phyloP scores from a whole-genome alignment of 2,113 vertebrate species.

The Misgurnus mizolepis region DNA sequence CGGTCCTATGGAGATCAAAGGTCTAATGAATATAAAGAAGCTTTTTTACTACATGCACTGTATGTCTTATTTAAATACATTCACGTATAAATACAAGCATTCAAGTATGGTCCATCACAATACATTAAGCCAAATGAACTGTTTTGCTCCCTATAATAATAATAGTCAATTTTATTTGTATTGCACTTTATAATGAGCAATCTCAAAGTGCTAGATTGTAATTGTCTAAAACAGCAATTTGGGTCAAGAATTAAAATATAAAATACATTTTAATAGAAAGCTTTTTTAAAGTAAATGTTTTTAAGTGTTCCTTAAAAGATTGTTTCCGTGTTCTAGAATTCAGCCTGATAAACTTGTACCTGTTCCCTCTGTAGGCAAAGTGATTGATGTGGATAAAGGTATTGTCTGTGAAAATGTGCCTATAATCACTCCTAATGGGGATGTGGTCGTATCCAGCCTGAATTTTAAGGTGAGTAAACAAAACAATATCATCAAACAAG shows the following conservation, averaged over 20 bases:
- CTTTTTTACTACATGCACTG: neutral
- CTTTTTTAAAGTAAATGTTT: too few species aligned
- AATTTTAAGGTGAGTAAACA: constrained; percentile 87
- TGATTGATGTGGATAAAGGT: constrained; percentile 95
- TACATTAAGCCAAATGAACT: too few species aligned
- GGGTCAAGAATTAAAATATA: too few species aligned
- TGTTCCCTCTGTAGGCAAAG: constrained; percentile 79
- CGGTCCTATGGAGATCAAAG: constrained; percentile 87
- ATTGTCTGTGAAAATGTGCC: constrained; percentile 96
- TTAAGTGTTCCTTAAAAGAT: neutral
- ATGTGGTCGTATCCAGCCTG: constrained; percentile 92
- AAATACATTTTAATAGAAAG: too few species aligned
- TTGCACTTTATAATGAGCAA: too few species aligned
- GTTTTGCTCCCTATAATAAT: neutral
- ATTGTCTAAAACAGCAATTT: too few species aligned
- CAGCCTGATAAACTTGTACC: neutral
- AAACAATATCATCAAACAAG: neutral
- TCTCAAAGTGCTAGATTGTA: too few species aligned
- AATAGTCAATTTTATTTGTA: too few species aligned
- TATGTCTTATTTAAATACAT: too few species aligned
- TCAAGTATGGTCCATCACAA: neutral
- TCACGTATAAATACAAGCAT: neutral
- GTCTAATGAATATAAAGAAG: constrained; percentile 64
- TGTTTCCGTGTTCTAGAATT: neutral
- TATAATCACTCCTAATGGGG: constrained; percentile 96